Evolutionary conservation across 2,888 invertebrate species (phyloP).

Genomic region (Lasioglossum malachurum): DNA sequence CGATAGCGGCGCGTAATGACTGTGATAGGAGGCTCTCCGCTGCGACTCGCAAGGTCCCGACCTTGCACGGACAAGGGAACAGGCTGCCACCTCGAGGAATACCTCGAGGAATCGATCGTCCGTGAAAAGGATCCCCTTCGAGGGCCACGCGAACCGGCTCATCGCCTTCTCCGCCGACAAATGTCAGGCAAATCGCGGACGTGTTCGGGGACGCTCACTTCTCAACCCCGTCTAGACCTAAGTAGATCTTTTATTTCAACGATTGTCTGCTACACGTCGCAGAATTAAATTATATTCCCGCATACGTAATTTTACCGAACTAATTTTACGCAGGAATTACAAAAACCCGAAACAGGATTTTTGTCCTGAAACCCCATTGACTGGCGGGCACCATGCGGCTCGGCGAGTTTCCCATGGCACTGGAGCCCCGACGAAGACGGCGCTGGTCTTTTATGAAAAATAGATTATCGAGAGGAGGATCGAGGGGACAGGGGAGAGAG

Average conservation of each 20-base stretch:
- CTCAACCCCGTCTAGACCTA: not conserved
- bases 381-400: constrained; percentile 19
- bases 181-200: not conserved
- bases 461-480: constrained; percentile 68
- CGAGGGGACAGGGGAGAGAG: not conserved
- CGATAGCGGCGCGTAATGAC: constrained; percentile 56
- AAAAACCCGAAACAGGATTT: not conserved
- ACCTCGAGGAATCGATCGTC: constrained; percentile 62
- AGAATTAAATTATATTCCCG: too few relatives aligned
- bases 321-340: not conserved
- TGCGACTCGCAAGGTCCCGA: constrained; percentile 65
- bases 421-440: constrained; percentile 50
- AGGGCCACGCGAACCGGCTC: constrained; percentile 29
- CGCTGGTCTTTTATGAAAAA: constrained; percentile 71
- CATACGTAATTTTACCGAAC: too few relatives aligned
- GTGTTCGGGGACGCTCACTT: not conserved
- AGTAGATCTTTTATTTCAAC: not conserved
- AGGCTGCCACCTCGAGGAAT: not conserved
- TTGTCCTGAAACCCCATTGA: not conserved
- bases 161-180: not conserved
- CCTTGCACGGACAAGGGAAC: constrained; percentile 60
- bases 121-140: constrained; percentile 63
- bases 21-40: constrained; percentile 29
- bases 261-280: not conserved
- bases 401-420: constrained; percentile 69